phyloP scores from a whole-genome alignment of 2,888 invertebrate species.

The Physocephala rufipes region DNA sequence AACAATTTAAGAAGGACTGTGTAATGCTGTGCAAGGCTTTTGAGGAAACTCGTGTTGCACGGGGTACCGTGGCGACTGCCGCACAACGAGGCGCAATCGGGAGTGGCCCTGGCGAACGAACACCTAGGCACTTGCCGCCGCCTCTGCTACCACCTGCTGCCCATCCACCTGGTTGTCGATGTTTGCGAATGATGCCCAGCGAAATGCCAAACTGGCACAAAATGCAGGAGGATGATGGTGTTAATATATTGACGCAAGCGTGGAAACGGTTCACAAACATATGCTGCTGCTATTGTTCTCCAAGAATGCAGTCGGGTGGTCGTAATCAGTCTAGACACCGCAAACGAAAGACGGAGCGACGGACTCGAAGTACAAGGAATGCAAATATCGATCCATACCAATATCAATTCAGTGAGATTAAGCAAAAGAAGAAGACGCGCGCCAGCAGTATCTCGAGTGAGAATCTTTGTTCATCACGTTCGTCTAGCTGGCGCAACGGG shows the following conservation, averaged over 20 bases:
- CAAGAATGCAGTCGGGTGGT: constrained; percentile 6
- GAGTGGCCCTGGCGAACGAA: constrained; percentile 80
- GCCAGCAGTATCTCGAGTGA: constrained; percentile 88
- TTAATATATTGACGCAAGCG: constrained; percentile 56
- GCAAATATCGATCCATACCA: constrained; percentile 74
- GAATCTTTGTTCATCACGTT: constrained; percentile 87
- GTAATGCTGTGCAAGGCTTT: constrained; percentile 95
- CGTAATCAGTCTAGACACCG: constrained; percentile 29
- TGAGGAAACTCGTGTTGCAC: constrained; percentile 85
- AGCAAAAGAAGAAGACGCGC: constrained; percentile 76
- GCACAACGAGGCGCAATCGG: constrained; percentile 65
- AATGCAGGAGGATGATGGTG: constrained; percentile 52
- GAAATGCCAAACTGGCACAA: constrained; percentile 63
- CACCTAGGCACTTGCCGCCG: constrained; percentile 76
- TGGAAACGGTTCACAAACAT: constrained; percentile 65
- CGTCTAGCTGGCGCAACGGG: constrained; percentile 86
- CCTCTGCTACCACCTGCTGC: constrained; percentile 61
- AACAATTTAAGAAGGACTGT: constrained; percentile 97
- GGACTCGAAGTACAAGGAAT: constrained; percentile 59
- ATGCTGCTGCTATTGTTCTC: constrained; percentile 50
- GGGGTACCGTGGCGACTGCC: constrained; percentile 48
- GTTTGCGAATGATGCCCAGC: constrained; percentile 66
- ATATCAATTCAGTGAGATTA: constrained; percentile 79
- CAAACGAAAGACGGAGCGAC: constrained; percentile 53
- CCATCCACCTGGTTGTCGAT: constrained; percentile 67